A percentile compares a stretch with the other conserved stretches of the same genome.
These are phyloP conservation scores for Phainopepla nitens DNA, from an alignment of 2,113 vertebrate species.

Conservation along the genomic window DNA sequence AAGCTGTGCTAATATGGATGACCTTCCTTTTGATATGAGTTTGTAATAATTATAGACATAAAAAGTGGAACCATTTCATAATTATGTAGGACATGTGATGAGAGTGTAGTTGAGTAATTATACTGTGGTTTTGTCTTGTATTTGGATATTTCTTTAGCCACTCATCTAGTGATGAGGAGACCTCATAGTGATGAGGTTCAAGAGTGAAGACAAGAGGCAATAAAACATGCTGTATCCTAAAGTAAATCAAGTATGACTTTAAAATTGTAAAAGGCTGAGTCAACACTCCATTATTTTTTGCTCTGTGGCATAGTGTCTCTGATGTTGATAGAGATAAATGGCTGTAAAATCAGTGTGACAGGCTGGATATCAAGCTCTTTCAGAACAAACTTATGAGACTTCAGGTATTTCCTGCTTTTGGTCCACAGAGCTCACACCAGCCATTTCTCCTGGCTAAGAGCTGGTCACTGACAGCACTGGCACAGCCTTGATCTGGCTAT, in stretches of 20 bases:
- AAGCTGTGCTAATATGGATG: neutral
- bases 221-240: neutral
- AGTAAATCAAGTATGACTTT: neutral
- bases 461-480: neutral
- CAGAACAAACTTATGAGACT: neutral
- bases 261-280: neutral
- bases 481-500: neutral
- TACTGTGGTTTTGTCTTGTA: neutral
- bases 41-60: slow-evolving; percentile 16
- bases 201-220: neutral
- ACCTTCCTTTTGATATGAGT: slow-evolving; percentile 10
- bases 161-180: neutral
- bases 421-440: neutral
- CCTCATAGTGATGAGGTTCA: neutral
- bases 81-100: neutral
- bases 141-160: neutral
- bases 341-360: neutral
- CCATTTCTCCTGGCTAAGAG: neutral
- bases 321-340: neutral
- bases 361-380: neutral
- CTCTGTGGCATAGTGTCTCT: neutral
- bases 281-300: neutral
- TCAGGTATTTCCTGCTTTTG: neutral
- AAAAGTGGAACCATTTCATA: neutral
- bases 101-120: neutral